Evolutionary conservation across 2,888 invertebrate species (phyloP).

Genomic region (Tenthredo livida): DNA sequence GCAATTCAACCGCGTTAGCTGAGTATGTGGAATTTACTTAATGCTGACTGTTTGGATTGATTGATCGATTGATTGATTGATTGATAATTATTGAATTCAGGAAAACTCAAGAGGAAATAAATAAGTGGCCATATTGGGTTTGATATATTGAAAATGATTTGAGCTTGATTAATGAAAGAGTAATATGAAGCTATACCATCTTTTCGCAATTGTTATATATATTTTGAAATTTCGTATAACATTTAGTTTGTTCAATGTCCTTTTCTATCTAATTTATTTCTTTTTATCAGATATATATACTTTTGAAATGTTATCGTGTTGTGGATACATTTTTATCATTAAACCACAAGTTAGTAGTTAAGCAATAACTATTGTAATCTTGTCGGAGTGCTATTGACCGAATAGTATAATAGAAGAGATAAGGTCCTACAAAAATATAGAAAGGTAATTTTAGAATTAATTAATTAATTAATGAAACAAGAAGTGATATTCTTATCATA

Average conservation of each 20-base stretch:
- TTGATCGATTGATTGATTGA: background rate
- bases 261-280: slow-evolving; percentile 21
- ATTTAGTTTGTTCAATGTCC: slow-evolving; percentile 8
- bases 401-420: slow-evolving; percentile 21
- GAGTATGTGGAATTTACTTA: background rate
- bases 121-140: slow-evolving; percentile 10
- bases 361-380: background rate
- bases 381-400: slow-evolving; percentile 10
- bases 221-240: background rate
- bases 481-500: background rate
- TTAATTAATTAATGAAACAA: no score
- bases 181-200: slow-evolving; percentile 18
- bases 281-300: background rate
- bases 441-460: background rate
- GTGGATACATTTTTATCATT: slow-evolving; percentile 51
- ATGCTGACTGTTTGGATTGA: background rate
- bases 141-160: background rate
- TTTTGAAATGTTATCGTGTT: slow-evolving; percentile 45
- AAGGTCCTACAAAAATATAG: background rate
- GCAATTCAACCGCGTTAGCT: background rate
- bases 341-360: slow-evolving; percentile 40
- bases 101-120: background rate
- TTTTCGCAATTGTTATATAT: slow-evolving; percentile 23
- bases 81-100: background rate
- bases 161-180: background rate